Evolutionary conservation across 2,113 vertebrate species (phyloP), one percentile per base, ranked within the genome.

Genomic region (Oxyura jamaicensis): DNA sequence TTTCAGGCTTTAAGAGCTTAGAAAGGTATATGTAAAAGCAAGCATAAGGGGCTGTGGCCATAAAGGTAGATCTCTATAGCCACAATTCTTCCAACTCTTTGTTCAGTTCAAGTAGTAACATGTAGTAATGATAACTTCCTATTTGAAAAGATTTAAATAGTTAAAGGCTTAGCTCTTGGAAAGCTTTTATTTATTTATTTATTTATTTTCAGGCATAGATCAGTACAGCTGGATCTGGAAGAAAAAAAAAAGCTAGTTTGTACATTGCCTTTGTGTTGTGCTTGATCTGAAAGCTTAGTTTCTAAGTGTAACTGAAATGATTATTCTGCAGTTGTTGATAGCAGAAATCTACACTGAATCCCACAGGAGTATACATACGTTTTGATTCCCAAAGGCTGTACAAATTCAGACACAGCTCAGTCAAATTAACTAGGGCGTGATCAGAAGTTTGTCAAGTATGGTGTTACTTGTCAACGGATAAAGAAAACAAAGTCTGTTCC

Each of bases 191-290:
- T n/a, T n/a, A n/a, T n/a, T n/a, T n/a, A n/a, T n/a, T n/a, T n/a
- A n/a, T n/a, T n/a, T n/a, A n/a, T n/a, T n/a, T n/a, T n/a, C 46
- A 41, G 16, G 58, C 19, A 26, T 50, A 39, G 55, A 72, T 42
- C 19, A 58, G 29, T 17, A 67, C 13, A 68, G 53, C 35, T 75
- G 80, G 44, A 60, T 74, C 55, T 53, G 44, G 13, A 52, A 25
- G 23, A 26, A 87, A 33, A 76, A 66, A 69, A 20, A 88, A 65
- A 89, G 39, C 28, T 29, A 5, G 25, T 85, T 83, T 63, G 15
- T 26, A 9, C 7, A 65, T 46, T 13, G 33, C 56, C 33, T 77
- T 68, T 33, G 3, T n/a, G 28, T 20, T 23, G 41, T 0, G 1
- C 72, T 10, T 0, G 2, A 86, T 71, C 50, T 6, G 6, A 68